Base-by-base conservation (phyloP, 2,113 vertebrate species). In the Onychorhynchus coronatus region DNA sequence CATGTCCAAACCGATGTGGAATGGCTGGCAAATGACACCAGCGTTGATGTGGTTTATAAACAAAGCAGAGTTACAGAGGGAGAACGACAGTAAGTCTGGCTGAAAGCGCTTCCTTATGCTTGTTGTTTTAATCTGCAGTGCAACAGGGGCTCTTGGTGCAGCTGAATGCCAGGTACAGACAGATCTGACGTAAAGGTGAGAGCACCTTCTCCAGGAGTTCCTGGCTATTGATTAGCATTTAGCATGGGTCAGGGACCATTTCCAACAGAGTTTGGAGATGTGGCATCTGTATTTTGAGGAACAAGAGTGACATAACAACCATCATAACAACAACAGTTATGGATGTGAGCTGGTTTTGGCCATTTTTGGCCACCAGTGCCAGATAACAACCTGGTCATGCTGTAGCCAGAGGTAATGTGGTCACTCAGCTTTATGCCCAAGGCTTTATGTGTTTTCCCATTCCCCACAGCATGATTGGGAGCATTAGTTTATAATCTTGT, bases 1-100 rank as follows among this genome's bases (percentile, higher is more conserved):
- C 86, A 88, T 1, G 2, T 49, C 33, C 70, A 70, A 41, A 97
- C 97, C 0, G 14, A 92, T 4, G 96, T 98, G 59, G 97, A 95
- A 91, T 98, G 98, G 98, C 87, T 91, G 4, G 98, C 98, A 25
- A 98, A 98, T 47, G 55, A 95, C 56, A 97, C 95, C 11, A 33
- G n/a, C 0, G 12, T 98, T 19, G 56, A 96, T 0, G 12, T 27
- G 3, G 77, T 94, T 75, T 98, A 98, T 88, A 92, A 66, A 17
- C 77, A 76, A 53, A 93, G 65, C 56, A 97, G 98, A 6, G 91
- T 98, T 65, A 95, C 41, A 1, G 92, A 98, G 63, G 98, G 98
- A 12, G 63, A 49, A 14, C 76, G 76, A 72, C 96, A 91, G 98
- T 98, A 98, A 98, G 98, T 97, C 24, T 44, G 61, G 5, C 39